A percentile compares a stretch with the other conserved stretches of the same genome.
Conservation (phyloP, 2,888 invertebrate species). For the Torymus aiolomorphi region DNA sequence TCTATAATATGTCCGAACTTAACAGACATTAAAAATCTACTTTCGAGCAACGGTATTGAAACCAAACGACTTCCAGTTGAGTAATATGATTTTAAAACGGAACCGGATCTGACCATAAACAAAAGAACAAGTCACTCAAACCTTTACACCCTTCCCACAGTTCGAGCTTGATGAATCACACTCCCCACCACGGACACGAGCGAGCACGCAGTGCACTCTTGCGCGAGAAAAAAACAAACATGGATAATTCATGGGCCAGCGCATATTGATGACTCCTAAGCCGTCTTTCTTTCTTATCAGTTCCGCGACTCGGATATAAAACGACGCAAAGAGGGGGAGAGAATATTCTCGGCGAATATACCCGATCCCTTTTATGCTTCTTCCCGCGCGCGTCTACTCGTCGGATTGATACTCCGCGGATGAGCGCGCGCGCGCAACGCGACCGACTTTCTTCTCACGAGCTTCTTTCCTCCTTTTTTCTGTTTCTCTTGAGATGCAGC, state of each 20-base stretch:
- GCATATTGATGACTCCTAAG: conserved; percentile 45
- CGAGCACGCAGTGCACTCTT: not conserved
- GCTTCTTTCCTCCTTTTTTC: not conserved
- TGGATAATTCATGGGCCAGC: conserved; percentile 44
- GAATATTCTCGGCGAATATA: conserved; percentile 47
- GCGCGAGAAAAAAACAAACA: conserved; percentile 18
- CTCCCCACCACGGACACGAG: not conserved
- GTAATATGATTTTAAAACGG: too few relatives aligned
- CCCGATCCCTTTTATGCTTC: conserved; percentile 38
- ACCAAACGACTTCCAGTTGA: too few relatives aligned
- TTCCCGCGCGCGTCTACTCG: not conserved
- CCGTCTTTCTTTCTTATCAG: conserved; percentile 26
- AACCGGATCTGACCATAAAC: too few relatives aligned
- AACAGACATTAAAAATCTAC: too few relatives aligned
- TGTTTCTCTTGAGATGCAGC: not conserved
- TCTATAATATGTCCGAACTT: too few relatives aligned
- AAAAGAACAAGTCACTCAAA: too few relatives aligned
- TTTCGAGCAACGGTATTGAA: too few relatives aligned
- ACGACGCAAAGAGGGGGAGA: conserved; percentile 19
- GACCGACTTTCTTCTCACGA: conserved; percentile 32
- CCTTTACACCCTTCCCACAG: not conserved
- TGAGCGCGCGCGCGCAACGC: not conserved
- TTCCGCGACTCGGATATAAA: not conserved
- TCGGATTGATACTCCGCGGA: conserved; percentile 37
- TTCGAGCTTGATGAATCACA: conserved; percentile 26